Evolutionary conservation across 2,888 invertebrate genomes (phyloP).

Genomic region (Hemithea aestivaria): DNA sequence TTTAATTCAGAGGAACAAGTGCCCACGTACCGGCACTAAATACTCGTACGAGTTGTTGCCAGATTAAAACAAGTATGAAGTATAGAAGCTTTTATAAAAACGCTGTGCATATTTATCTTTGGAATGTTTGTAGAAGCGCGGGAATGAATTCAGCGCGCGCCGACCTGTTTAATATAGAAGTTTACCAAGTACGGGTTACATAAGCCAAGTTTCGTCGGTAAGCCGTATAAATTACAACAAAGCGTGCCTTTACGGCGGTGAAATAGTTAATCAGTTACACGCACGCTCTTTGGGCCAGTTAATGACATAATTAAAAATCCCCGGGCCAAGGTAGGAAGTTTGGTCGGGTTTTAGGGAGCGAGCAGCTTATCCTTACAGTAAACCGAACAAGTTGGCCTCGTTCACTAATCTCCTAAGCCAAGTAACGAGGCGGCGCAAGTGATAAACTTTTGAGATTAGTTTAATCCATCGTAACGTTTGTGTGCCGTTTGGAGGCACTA

Average conservation of each 20-base stretch:
- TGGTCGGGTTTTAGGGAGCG: slow-evolving; percentile 24
- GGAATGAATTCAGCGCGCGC: slow-evolving; percentile 7
- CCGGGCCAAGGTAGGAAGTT: slow-evolving; percentile 48
- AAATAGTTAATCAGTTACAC: slow-evolving; percentile 64
- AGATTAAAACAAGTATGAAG: slow-evolving; percentile 24
- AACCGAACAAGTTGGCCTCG: slow-evolving; percentile 65
- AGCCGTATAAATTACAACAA: slow-evolving; percentile 58
- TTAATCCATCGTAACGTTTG: slow-evolving; percentile 5
- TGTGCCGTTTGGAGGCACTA: slow-evolving; percentile 14
- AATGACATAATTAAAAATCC: slow-evolving; percentile 70
- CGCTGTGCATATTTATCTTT: slow-evolving; percentile 15
- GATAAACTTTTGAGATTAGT: slow-evolving; percentile 48
- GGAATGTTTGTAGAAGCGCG: slow-evolving; percentile 8
- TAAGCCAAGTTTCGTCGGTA: slow-evolving; percentile 37
- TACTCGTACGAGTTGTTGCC: slow-evolving; percentile 31
- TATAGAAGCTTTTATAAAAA: slow-evolving; percentile 17
- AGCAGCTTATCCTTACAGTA: slow-evolving; percentile 61
- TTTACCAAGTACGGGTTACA: slow-evolving; percentile 33
- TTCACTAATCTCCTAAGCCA: slow-evolving; percentile 71
- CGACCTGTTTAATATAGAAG: slow-evolving; percentile 25
- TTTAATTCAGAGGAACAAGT: slow-evolving; percentile 37
- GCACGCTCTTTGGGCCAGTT: slow-evolving; percentile 60
- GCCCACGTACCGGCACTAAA: slow-evolving; percentile 34
- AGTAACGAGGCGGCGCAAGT: slow-evolving; percentile 54
- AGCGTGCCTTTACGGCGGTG: slow-evolving; percentile 55